These are phyloP conservation scores for Myotis yumanensis DNA, from an alignment of 2,113 vertebrate species.

Conservation along the genomic window DNA sequence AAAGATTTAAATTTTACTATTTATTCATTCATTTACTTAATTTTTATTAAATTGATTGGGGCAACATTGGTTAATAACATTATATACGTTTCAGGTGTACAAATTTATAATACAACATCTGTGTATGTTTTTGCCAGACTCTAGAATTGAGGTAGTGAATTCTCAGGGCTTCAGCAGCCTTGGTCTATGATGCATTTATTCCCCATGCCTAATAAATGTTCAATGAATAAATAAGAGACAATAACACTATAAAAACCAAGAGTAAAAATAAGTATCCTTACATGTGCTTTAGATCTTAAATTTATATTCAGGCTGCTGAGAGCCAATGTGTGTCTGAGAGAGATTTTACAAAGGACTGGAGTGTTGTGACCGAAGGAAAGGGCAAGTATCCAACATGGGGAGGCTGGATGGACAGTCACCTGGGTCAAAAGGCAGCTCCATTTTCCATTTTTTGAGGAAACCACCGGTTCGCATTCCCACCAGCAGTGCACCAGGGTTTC, in stretches of 20 bases:
- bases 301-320: slow-evolving; percentile 23
- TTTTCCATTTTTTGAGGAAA: no score
- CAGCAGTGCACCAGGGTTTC: no score
- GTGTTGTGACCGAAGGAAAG: neutral
- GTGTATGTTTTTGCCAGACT: neutral
- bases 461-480: no score
- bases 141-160: neutral
- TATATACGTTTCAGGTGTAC: neutral
- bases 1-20: neutral
- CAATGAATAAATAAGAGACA: slow-evolving; percentile 34
- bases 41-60: neutral
- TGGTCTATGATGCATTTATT: neutral
- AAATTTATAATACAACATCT: neutral
- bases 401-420: neutral
- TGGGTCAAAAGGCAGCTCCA: no score
- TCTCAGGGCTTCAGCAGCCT: neutral
- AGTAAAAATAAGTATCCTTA: slow-evolving; percentile 31
- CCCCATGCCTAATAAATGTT: slow-evolving; percentile 12
- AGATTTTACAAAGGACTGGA: slow-evolving; percentile 32
- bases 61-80: neutral
- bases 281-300: slow-evolving; percentile 37
- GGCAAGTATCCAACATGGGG: neutral
- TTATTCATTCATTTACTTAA: neutral
- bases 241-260: slow-evolving; percentile 29
- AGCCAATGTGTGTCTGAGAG: neutral